Evolutionary conservation across 23 tunicate genomes (phyloP), one percentile per base, ranked within the genome.

Genomic region (Diplosoma virens): DNA sequence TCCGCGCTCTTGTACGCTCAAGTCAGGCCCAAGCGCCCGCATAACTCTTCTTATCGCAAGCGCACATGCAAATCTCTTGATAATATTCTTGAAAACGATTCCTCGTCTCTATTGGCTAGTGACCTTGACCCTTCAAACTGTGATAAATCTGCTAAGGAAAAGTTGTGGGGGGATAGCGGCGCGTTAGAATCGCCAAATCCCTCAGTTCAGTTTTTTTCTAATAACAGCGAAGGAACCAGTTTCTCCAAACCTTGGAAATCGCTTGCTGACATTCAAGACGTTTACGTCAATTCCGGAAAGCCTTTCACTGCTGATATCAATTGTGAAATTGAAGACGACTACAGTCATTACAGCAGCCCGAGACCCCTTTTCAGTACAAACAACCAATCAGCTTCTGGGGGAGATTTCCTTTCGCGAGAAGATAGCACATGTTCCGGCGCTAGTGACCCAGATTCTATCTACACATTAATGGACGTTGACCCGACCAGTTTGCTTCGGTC

Each of bases 61-160:
- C 77, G 93, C 30, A 25, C 79, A 7, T 79, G 93, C 65, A 72
- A 67, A 23, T 87, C 93, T 2, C 31, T 87, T 28, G 93, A 87
- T 58, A 82, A 87, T 26, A 41, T 87, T 24, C 20, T 73, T 11
- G 81, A 73, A 0, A 56, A 83, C 36, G 88, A 83, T 2, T 41
- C 73, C n/a, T n/a, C n/a, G n/a, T n/a, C n/a, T n/a, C n/a, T n/a
- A n/a, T n/a, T n/a, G n/a, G n/a, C n/a, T 18, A 45, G 28, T 3
- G 79, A 52, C 21, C 5, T 25, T 27, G 48, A 61, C 30, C 11
- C 69, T 4, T 61, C n/a, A n/a, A n/a, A n/a, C n/a, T n/a, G n/a
- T n/a, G n/a, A n/a, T n/a, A n/a, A n/a, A n/a, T n/a, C n/a, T n/a
- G n/a, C n/a, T n/a, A n/a, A n/a, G n/a, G n/a, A n/a, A n/a, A n/a